Evolutionary conservation across 2,797 vertebrate genomes (phyloP).

Genomic region (Typhlichthys eigenmanni): DNA sequence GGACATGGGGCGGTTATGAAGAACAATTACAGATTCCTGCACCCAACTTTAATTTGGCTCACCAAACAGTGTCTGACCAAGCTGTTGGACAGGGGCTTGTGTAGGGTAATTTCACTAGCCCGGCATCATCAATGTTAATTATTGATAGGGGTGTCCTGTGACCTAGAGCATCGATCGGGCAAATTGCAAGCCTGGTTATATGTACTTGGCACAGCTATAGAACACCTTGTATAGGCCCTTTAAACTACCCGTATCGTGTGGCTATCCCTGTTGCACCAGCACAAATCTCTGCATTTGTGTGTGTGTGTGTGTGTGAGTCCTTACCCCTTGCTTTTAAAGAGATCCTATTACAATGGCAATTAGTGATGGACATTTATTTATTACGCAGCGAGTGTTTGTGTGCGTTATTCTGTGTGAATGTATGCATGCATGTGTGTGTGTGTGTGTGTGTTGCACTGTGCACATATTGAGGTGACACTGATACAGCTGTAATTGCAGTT

Average conservation of each 20-base stretch:
- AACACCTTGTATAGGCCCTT: constrained; percentile 1
- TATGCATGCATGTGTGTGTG: constrained; percentile 6
- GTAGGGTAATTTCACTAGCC: constrained; percentile 16
- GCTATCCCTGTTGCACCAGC: constrained; percentile 1
- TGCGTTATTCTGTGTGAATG: neutral
- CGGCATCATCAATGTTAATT: constrained; percentile 50
- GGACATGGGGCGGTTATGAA: too few relatives aligned
- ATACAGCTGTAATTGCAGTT: constrained; percentile 11
- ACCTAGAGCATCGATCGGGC: constrained; percentile 64
- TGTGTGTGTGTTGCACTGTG: constrained; percentile 11
- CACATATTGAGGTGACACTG: constrained; percentile 10
- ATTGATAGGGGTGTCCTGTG: constrained; percentile 68
- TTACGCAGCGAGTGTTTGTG: constrained; percentile 16
- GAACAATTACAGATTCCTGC: too few relatives aligned
- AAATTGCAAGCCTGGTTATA: constrained; percentile 61
- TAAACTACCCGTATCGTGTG: constrained; percentile 52
- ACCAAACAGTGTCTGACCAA: too few relatives aligned
- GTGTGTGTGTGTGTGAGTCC: constrained; percentile 13
- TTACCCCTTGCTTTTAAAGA: constrained; percentile 22
- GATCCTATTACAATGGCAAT: constrained; percentile 63
- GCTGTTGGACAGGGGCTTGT: constrained; percentile 3
- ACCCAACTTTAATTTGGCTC: too few relatives aligned
- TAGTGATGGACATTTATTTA: constrained; percentile 48
- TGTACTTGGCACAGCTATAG: neutral
- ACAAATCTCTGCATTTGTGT: constrained; percentile 9